A percentile compares a stretch with the other conserved stretches of the same genome.
These are phyloP conservation scores for Nyctereutes procyonoides DNA, from an alignment of 2,113 vertebrate species.

Conservation along the genomic window DNA sequence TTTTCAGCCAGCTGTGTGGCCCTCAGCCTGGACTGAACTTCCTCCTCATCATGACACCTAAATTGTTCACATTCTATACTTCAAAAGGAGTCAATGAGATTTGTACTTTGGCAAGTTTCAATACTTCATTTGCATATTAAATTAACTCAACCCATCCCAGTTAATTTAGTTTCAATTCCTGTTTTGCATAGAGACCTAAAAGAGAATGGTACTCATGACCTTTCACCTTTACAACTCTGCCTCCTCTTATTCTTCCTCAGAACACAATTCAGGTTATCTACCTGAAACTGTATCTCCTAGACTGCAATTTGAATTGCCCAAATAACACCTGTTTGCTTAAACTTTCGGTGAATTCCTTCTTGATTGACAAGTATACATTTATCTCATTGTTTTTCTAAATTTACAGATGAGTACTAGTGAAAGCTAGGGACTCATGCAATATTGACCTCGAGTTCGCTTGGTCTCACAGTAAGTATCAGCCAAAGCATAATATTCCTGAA, in stretches of 20 bases:
- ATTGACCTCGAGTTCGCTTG: neutral
- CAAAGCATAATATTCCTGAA: neutral
- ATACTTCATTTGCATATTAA: neutral
- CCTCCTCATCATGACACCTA: neutral
- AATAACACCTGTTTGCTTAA: neutral
- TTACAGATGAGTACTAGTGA: conserved; percentile 19
- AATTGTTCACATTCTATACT: neutral
- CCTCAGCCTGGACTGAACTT: neutral
- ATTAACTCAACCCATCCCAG: neutral
- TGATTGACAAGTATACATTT: neutral
- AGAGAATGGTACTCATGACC: neutral
- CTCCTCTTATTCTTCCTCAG: neutral
- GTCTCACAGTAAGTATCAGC: neutral
- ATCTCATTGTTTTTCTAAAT: neutral
- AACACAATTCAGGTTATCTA: neutral
- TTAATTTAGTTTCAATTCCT: neutral
- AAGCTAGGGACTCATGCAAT: neutral
- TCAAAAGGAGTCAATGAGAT: neutral
- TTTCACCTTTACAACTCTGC: neutral
- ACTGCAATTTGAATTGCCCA: neutral
- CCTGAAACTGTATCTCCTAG: neutral
- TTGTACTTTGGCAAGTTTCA: neutral
- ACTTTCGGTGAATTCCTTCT: neutral
- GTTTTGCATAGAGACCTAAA: neutral
- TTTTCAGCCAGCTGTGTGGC: neutral